phyloP scores from a whole-genome alignment of 2,113 vertebrate species.

The Thryonomys swinderianus region DNA sequence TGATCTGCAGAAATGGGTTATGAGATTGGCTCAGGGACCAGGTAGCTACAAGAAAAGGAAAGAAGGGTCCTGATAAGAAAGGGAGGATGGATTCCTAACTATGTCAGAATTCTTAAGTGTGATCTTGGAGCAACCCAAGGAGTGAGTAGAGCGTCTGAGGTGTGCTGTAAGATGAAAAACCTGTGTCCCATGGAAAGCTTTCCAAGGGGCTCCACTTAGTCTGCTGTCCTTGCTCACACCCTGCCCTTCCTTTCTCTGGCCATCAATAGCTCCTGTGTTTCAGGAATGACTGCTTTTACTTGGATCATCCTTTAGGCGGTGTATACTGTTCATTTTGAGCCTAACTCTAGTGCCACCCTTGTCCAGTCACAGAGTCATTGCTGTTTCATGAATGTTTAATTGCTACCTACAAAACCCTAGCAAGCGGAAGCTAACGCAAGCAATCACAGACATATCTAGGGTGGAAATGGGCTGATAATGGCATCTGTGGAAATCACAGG shows the following conservation, averaged over 20 bases:
- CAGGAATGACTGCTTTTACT: background rate
- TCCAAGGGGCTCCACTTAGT: background rate
- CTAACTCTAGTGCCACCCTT: background rate
- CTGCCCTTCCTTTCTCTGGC: background rate
- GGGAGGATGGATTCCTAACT: background rate
- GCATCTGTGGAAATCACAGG: background rate
- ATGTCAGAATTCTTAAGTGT: background rate
- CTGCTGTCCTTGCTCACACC: no score
- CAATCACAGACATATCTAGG: background rate
- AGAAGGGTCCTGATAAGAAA: background rate
- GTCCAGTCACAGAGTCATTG: no score
- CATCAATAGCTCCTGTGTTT: background rate
- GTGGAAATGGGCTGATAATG: background rate
- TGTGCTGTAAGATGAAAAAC: background rate
- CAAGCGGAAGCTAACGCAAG: no score
- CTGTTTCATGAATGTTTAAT: no score
- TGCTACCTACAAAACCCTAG: no score
- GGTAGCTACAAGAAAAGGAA: background rate
- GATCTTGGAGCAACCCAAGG: background rate
- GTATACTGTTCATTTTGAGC: background rate
- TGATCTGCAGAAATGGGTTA: background rate
- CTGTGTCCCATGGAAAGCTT: background rate
- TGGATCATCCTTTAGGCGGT: background rate
- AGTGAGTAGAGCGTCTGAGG: background rate
- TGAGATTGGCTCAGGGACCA: background rate